A percentile compares a stretch with the other conserved stretches of the same genome.
These are phyloP conservation scores for Tipula unca DNA, from an alignment of 2,888 invertebrate species.

Conservation along the genomic window DNA sequence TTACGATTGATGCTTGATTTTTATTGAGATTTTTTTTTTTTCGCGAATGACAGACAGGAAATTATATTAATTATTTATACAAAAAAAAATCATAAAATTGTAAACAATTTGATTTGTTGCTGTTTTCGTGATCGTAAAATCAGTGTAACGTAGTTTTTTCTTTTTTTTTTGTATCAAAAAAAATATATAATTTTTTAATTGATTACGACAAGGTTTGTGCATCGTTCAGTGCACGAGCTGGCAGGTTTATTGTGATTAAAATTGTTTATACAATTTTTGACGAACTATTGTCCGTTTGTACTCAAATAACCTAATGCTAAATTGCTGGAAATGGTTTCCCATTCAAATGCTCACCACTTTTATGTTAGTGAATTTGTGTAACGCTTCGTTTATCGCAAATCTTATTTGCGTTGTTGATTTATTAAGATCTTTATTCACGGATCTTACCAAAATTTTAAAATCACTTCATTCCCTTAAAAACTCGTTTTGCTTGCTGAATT, in stretches of 20 bases:
- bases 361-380: no score
- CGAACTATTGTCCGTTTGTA: no score
- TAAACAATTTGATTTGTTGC: background rate
- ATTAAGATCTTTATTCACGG: no score
- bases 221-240: background rate
- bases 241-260: background rate
- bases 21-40: background rate
- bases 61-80: background rate
- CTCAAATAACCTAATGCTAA: no score
- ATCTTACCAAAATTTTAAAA: no score
- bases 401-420: no score
- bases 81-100: background rate
- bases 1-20: background rate
- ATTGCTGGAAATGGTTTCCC: no score
- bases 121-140: background rate
- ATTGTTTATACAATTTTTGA: background rate
- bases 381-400: no score
- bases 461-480: no score
- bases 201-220: background rate
- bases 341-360: no score
- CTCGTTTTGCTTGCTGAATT: no score
- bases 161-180: background rate
- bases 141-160: background rate
- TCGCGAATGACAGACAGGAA: background rate
- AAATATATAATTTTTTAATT: background rate